phyloP scores from a whole-genome alignment of 2,113 vertebrate genomes.

The Oenanthe oenanthe region DNA sequence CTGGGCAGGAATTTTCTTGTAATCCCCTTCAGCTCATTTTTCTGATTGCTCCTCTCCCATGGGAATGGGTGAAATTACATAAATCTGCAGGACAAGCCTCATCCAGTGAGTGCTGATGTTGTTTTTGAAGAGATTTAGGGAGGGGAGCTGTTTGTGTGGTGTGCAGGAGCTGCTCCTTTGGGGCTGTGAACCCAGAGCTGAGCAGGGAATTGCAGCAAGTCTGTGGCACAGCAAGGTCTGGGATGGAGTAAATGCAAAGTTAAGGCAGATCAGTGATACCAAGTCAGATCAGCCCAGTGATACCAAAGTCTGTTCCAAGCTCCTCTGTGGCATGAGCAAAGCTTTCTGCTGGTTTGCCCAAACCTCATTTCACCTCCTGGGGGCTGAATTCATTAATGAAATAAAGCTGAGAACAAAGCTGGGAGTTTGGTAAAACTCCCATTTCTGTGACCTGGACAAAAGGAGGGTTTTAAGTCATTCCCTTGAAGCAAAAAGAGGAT shows the following conservation, averaged over 20 bases:
- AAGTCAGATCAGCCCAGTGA: background rate
- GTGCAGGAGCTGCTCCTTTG: background rate
- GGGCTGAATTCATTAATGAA: background rate
- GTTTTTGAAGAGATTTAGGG: background rate
- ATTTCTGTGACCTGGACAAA: background rate
- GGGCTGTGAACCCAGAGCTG: background rate
- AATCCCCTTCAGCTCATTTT: background rate
- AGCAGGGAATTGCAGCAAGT: background rate
- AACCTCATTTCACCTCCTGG: background rate
- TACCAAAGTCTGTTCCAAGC: background rate
- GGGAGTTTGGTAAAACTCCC: background rate
- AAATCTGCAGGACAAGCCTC: background rate
- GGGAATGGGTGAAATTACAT: background rate
- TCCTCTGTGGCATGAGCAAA: background rate
- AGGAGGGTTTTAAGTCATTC: background rate
- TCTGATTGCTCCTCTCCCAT: background rate
- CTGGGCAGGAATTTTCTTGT: background rate
- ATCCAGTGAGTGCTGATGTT: background rate
- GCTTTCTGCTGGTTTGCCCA: background rate
- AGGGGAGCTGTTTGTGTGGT: background rate
- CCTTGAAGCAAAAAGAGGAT: background rate
- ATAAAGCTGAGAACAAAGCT: background rate
- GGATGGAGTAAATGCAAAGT: background rate
- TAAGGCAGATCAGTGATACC: background rate
- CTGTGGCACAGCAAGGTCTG: background rate